A percentile compares a stretch with the other conserved stretches of the same genome.
phyloP scores from a whole-genome alignment of 2,888 invertebrate species.

The Ophonus ardosiacus region DNA sequence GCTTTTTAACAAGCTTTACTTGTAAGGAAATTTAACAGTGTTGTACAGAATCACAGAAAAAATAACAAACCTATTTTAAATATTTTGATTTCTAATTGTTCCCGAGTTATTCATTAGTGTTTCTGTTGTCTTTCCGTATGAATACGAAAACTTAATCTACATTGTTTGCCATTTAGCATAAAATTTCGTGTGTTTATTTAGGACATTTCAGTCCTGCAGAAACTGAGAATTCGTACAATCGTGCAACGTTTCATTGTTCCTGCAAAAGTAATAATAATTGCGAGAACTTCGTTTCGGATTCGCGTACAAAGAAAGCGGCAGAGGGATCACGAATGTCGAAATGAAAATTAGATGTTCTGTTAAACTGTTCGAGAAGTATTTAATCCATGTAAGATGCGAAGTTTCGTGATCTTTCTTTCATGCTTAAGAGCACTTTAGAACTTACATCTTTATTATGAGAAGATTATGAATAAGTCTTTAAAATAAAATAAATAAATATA shows the following conservation, averaged over 20 bases:
- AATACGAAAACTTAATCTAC: constrained; percentile 38
- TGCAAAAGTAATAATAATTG: background rate
- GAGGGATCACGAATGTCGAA: background rate
- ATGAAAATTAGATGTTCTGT: constrained; percentile 20
- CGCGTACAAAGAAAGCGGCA: background rate
- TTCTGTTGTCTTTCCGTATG: background rate
- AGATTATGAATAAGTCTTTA: too few species aligned
- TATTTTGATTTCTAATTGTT: background rate
- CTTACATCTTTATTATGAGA: background rate
- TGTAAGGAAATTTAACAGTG: background rate
- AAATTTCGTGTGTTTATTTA: constrained; percentile 29
- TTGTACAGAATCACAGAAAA: background rate
- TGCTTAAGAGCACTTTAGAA: background rate
- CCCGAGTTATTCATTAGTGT: background rate
- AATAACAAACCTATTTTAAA: background rate
- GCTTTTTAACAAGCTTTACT: too few species aligned
- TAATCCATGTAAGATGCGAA: constrained; percentile 11
- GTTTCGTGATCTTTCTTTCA: constrained; percentile 1
- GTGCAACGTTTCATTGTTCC: background rate
- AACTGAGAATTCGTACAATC: background rate
- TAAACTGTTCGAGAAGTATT: constrained; percentile 18
- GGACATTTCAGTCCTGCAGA: constrained; percentile 23
- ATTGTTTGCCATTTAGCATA: constrained; percentile 38
- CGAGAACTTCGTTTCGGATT: background rate
- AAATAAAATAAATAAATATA: too few species aligned